A percentile compares a stretch with the other conserved stretches of the same genome.
Conservation (phyloP, 2,113 vertebrate genomes). For the Trogon surrucura region DNA sequence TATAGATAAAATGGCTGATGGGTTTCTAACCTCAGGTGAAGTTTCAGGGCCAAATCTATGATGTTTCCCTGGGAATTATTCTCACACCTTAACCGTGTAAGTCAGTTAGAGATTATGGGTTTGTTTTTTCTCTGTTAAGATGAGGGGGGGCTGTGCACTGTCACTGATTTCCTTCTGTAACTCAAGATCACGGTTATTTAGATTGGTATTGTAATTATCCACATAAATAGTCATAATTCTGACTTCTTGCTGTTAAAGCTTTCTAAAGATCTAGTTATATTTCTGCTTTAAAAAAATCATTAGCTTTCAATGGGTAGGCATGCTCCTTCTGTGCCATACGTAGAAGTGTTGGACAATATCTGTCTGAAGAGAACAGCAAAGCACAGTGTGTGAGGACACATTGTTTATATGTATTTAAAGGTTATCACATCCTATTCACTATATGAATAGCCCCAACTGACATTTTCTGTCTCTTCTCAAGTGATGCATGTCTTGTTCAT, state of each 20-base stretch:
- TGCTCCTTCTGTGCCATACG: background rate
- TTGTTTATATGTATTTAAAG: constrained; percentile 72
- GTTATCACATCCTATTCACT: constrained; percentile 68
- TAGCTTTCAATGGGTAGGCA: background rate
- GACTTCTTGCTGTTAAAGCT: background rate
- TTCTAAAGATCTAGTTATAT: background rate
- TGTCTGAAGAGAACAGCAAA: constrained; percentile 49
- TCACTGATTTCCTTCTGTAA: background rate
- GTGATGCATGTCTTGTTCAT: constrained; percentile 64
- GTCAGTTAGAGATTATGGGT: background rate
- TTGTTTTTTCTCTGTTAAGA: background rate
- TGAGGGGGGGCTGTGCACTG: background rate
- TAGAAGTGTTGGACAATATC: constrained; percentile 25
- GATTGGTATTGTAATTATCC: background rate
- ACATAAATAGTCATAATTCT: background rate
- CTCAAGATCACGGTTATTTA: background rate
- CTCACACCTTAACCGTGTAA: background rate
- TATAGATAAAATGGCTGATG: background rate
- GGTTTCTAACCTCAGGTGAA: background rate
- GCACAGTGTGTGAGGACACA: constrained; percentile 65
- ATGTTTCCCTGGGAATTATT: background rate
- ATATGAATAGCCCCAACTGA: constrained; percentile 61
- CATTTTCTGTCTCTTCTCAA: constrained; percentile 67
- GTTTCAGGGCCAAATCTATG: background rate
- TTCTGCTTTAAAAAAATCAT: background rate